Conservation (phyloP, 1,140 invertebrate species). For the Trichonephila clavipes region DNA sequence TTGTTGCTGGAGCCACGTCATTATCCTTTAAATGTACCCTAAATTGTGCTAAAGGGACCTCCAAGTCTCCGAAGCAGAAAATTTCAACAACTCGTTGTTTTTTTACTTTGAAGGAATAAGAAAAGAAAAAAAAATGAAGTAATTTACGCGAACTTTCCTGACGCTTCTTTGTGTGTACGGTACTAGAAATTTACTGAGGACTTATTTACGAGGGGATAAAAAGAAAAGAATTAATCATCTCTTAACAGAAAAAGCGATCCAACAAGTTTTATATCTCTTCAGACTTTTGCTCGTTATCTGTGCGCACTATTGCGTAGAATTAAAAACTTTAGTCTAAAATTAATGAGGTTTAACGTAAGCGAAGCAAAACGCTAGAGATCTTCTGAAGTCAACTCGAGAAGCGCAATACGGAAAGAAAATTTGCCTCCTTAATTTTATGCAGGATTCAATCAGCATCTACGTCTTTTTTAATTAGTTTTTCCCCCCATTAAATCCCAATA, state of each 20-base stretch:
- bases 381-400: neutral
- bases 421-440: no score
- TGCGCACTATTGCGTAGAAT: slow-evolving; percentile 17
- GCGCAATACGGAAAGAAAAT: neutral
- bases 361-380: slow-evolving; percentile 1
- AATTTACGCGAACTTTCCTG: no score
- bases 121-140: no score
- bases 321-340: slow-evolving; percentile 12
- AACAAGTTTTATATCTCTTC: neutral
- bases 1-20: no score
- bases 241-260: neutral
- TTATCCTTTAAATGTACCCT: no score
- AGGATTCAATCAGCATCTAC: no score
- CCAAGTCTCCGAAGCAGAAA: no score
- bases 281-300: neutral
- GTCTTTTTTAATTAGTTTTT: no score
- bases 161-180: neutral
- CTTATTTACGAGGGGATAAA: neutral
- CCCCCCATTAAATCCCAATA: no score
- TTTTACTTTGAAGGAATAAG: no score
- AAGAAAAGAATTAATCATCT: slow-evolving; percentile 8
- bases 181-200: neutral
- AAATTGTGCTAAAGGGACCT: no score
- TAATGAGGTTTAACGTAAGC: slow-evolving; percentile 22
- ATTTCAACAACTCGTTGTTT: no score